Evolutionary conservation across 2,888 invertebrate genomes (phyloP), one percentile per base, ranked within the genome.

Genomic region (Altica lythri): DNA sequence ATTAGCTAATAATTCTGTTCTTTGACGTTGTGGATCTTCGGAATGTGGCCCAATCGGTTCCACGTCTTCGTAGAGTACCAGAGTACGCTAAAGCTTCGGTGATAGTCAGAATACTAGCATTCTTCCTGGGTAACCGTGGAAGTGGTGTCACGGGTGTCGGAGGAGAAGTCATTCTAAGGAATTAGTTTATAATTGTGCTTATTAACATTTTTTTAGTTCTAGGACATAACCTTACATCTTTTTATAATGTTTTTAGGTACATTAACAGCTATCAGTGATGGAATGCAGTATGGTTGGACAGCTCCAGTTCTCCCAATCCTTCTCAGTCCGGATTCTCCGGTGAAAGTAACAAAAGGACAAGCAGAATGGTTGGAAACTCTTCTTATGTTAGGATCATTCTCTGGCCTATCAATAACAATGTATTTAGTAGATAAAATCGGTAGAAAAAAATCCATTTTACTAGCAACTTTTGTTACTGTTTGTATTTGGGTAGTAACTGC

Each of bases 211-310:
- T n/a, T n/a, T n/a, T n/a, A n/a, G n/a, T n/a, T n/a, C n/a, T n/a
- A n/a, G n/a, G n/a, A n/a, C n/a, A n/a, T n/a, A n/a, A n/a, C n/a
- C n/a, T n/a, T n/a, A n/a, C n/a, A n/a, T n/a, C n/a, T n/a, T n/a
- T n/a, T n/a, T n/a, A n/a, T n/a, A n/a, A n/a, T n/a, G n/a, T n/a
- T 49, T 44, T 40, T 18, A 49, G 49, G 49, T 12, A 38, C 44
- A 17, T 40, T 49, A 22, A 49, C 45, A 12, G 38, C 32, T 3
- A 34, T 54, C 9, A 49, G 54, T 45, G 77, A 77, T 68, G 77
- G 77, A 29, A 76, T 77, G 72, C 73, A 74, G 58, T 77, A 77
- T 32, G 75, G 73, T 6, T 76, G 77, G 77, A 73, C 76, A 12
- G 72, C 76, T 2, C 76, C 77, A 4, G 44, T 52, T 12, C 8